Conservation (phyloP, 1,140 invertebrate species). For the Aphis gossypii region DNA sequence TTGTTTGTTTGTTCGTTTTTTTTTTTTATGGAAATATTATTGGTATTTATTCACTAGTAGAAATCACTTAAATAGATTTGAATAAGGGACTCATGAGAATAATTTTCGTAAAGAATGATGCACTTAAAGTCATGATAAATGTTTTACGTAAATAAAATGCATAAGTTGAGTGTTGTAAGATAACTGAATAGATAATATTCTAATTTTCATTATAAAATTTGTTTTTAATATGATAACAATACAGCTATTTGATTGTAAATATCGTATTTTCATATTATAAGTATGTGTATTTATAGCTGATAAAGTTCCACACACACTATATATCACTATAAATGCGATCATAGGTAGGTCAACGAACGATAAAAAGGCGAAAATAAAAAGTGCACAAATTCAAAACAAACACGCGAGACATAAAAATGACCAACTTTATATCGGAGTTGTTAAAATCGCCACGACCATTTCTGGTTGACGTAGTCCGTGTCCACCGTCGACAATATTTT, state of each 20-base stretch:
- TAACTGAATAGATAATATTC: neutral
- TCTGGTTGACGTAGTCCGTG: neutral
- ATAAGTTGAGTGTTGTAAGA: neutral
- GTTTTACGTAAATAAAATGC: neutral
- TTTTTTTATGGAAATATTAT: neutral
- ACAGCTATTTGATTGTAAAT: neutral
- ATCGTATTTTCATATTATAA: neutral
- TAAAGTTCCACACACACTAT: neutral
- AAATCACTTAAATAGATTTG: neutral
- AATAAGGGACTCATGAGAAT: neutral
- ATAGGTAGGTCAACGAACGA: conserved; percentile 14
- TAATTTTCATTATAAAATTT: neutral
- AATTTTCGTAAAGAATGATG: neutral
- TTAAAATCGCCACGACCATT: conserved; percentile 4
- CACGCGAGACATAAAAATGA: conserved; percentile 10
- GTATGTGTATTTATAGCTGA: neutral
- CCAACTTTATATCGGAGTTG: neutral
- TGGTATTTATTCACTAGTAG: neutral
- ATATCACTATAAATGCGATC: neutral
- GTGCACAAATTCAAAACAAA: conserved; percentile 25
- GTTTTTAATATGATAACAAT: neutral
- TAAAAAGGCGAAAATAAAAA: neutral
- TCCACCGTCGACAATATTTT: neutral
- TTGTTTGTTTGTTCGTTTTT: neutral
- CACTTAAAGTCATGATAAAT: neutral